A percentile compares a stretch with the other conserved stretches of the same genome.
These are phyloP conservation scores for Eretmocerus hayati DNA, from an alignment of 2,888 invertebrate species.

Conservation along the genomic window DNA sequence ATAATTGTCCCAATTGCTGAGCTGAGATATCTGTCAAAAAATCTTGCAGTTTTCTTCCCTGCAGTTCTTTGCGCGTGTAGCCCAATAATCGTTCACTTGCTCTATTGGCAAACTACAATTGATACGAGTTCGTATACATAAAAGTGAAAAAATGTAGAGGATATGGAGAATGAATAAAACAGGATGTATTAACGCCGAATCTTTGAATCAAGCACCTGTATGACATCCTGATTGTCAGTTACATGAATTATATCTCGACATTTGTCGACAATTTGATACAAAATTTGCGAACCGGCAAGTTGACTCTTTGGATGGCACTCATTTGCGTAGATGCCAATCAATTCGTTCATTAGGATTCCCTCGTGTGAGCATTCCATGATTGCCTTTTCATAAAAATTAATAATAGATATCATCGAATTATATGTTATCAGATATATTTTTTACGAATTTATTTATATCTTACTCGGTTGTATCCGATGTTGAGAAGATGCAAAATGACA, in stretches of 20 bases:
- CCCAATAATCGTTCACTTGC: conserved; percentile 79
- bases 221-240: conserved; percentile 75
- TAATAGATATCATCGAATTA: not conserved
- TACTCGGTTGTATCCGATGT: conserved; percentile 85
- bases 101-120: conserved; percentile 83
- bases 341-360: conserved; percentile 56
- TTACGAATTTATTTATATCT: conserved; percentile 27
- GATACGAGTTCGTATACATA: too few relatives aligned
- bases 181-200: too few relatives aligned
- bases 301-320: conserved; percentile 71
- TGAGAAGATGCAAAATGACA: conserved; percentile 66
- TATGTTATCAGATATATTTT: not conserved
- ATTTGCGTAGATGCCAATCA: conserved; percentile 72
- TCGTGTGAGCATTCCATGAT: conserved; percentile 51
- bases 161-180: too few relatives aligned
- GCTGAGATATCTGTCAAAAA: too few relatives aligned
- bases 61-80: conserved; percentile 57
- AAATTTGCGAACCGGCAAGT: conserved; percentile 70
- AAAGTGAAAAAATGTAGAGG: too few relatives aligned
- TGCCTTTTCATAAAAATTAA: conserved; percentile 46
- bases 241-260: conserved; percentile 81
- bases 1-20: conserved; percentile 54
- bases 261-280: conserved; percentile 80
- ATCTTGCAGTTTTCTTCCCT: conserved; percentile 56
- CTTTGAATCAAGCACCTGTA: conserved; percentile 61